phyloP scores from a whole-genome alignment of 2,797 vertebrate genomes.

The Syncerus caffer region DNA sequence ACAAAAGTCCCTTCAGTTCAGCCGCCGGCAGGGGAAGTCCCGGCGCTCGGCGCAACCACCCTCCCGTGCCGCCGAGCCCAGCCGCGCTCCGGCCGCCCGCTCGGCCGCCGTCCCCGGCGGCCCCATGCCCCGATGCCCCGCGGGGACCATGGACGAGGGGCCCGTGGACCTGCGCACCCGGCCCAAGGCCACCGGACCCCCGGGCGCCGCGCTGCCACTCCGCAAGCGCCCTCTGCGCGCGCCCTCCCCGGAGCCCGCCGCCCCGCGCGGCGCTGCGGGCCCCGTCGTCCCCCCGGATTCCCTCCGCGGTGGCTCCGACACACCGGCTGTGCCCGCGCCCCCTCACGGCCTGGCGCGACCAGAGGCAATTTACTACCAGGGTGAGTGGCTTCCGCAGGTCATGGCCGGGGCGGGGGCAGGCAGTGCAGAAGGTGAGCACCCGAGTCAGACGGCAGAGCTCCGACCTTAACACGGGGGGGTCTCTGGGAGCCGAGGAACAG shows the following conservation, averaged over 20 bases:
- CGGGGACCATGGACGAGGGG: slow-evolving; percentile 79
- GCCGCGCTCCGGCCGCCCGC: slow-evolving; percentile 51
- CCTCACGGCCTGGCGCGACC: slow-evolving; percentile 47
- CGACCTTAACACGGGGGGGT: neutral
- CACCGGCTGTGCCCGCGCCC: neutral
- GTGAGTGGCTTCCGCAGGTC: slow-evolving; percentile 60
- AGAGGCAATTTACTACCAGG: slow-evolving; percentile 69
- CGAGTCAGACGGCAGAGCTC: too few relatives aligned
- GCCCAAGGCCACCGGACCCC: slow-evolving; percentile 59
- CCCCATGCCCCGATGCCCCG: slow-evolving; percentile 74
- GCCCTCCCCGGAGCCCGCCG: slow-evolving; percentile 55
- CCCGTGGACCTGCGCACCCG: slow-evolving; percentile 79
- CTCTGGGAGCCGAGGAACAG: neutral
- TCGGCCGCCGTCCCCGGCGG: slow-evolving; percentile 45
- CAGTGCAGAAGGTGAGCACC: neutral
- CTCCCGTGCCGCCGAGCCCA: slow-evolving; percentile 33
- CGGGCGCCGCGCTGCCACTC: slow-evolving; percentile 68
- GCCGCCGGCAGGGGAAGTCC: slow-evolving; percentile 79
- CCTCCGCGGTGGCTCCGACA: neutral
- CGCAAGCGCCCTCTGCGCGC: slow-evolving; percentile 74
- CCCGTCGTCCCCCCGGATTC: neutral
- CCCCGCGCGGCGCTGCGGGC: slow-evolving; percentile 26
- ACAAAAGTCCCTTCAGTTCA: slow-evolving; percentile 79
- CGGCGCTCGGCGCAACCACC: slow-evolving; percentile 55
- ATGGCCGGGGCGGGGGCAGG: neutral